Evolutionary conservation across 1,140 invertebrate genomes (phyloP).

Genomic region (Drosophila arizonae): DNA sequence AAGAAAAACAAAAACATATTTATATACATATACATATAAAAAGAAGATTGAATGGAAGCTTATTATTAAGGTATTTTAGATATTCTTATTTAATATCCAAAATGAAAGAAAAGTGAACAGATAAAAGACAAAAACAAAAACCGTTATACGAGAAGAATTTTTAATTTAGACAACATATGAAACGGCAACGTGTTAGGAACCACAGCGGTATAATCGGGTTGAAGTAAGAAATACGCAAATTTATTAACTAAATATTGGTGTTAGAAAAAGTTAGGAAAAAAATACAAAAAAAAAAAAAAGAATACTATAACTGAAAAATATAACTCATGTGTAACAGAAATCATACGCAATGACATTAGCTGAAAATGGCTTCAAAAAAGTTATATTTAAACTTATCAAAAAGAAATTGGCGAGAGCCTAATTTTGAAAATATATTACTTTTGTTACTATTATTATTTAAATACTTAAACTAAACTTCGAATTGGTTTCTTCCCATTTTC

Average conservation of each 20-base stretch:
- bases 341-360: conserved; percentile 27
- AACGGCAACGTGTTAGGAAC: conserved; percentile 30
- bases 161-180: conserved; percentile 57
- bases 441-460: too few species aligned
- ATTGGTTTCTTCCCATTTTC: not conserved
- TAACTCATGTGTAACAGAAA: conserved; percentile 33
- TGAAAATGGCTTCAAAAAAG: not conserved
- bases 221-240: conserved; percentile 51
- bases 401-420: not conserved
- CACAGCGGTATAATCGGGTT: conserved; percentile 47
- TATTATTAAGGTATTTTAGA: conserved; percentile 83
- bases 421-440: too few species aligned
- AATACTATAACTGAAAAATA: conserved; percentile 24
- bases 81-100: conserved; percentile 83
- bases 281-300: not conserved
- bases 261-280: conserved; percentile 66
- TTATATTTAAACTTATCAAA: not conserved
- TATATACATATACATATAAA: conserved; percentile 69
- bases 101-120: conserved; percentile 47
- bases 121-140: not conserved
- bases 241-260: conserved; percentile 75
- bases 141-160: conserved; percentile 59
- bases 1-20: conserved; percentile 59
- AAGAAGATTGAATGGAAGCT: conserved; percentile 40
- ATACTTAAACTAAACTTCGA: too few species aligned